A percentile compares a stretch with the other conserved stretches of the same genome.
Conservation (phyloP, 2,888 invertebrate genomes). For the Amphimallon solstitiale region DNA sequence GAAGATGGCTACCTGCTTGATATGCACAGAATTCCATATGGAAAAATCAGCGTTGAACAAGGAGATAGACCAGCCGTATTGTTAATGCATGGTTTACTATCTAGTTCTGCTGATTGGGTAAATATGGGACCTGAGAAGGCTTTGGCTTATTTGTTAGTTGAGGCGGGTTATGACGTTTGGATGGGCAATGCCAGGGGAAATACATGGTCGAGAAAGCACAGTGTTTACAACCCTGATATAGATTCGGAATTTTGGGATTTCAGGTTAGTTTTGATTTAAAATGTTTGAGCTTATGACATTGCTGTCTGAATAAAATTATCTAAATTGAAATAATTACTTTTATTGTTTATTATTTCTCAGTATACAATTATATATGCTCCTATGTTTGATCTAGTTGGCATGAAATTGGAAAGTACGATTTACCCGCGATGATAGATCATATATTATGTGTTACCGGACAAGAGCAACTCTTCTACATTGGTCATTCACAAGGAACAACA, state of each 20-base stretch:
- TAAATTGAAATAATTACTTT: too few relatives aligned
- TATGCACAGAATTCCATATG: constrained; percentile 77
- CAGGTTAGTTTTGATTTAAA: constrained; percentile 7
- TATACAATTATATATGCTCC: too few relatives aligned
- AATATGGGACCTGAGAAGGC: constrained; percentile 75
- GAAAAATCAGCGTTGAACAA: constrained; percentile 43
- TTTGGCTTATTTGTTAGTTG: constrained; percentile 69
- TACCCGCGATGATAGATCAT: constrained; percentile 83
- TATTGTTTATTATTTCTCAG: too few relatives aligned
- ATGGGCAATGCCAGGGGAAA: constrained; percentile 84
- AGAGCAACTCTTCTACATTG: constrained; percentile 75
- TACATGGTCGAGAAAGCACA: constrained; percentile 70
- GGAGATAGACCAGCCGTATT: constrained; percentile 66
- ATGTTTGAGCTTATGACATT: too few relatives aligned
- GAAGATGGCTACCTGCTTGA: constrained; percentile 82
- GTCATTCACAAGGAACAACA: constrained; percentile 82
- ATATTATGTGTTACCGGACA: constrained; percentile 68
- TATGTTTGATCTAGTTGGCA: constrained; percentile 68
- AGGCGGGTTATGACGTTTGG: constrained; percentile 83
- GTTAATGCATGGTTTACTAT: constrained; percentile 77
- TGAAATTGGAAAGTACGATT: constrained; percentile 80
- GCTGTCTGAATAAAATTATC: too few relatives aligned
- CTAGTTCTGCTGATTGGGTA: constrained; percentile 79
- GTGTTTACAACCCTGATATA: constrained; percentile 60
- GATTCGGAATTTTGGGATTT: constrained; percentile 70